Evolutionary conservation across 2,113 vertebrate genomes (phyloP), one percentile per base, ranked within the genome.

Genomic region (Microcebus tavaratra): DNA sequence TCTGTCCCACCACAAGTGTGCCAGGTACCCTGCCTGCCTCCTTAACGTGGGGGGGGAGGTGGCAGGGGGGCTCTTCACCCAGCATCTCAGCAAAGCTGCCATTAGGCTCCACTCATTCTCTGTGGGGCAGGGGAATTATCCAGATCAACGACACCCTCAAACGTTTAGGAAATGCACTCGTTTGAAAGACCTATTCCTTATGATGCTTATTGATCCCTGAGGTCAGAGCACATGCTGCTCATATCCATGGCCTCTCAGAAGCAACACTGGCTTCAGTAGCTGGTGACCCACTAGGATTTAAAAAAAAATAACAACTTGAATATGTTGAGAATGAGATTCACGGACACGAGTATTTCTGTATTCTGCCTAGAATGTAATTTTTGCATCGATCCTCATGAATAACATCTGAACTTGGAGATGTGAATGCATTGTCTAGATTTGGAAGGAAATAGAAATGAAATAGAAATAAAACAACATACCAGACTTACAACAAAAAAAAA

Each of bases 371-470:
- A 57, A 70, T 42, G 59, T 34, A 93, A 91, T 91, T 86, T 96
- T 92, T 81, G 3, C 63, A 55, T 63, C 83, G n/a, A 88, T 95
- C 50, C 34, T 92, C 31, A 76, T 79, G 13, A 93, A 80, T 53
- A 65, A 36, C 15, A 65, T 23, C 67, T 75, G 73, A 90, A 85
- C 42, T 50, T 79, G 14, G 72, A 88, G n/a, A 59, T n/a, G 25
- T 23, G 34, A 91, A 75, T 57, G 34, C 18, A 78, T 61, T 89
- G n/a, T 86, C n/a, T 89, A 86, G 42, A 73, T 50, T 39, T 65
- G 45, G 79, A 94, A 31, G 29, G 11, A 91, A 81, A 79, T 18
- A 89, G 57, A 91, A 34, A 91, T 45, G 68, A 92, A 82, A 88
- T 42, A 34, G 2, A 59, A 83, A 68, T 45, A 73, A 96, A 82